Evolutionary conservation across 2,888 invertebrate species (phyloP).

Genomic region (Disparrhopalites patrizii): DNA sequence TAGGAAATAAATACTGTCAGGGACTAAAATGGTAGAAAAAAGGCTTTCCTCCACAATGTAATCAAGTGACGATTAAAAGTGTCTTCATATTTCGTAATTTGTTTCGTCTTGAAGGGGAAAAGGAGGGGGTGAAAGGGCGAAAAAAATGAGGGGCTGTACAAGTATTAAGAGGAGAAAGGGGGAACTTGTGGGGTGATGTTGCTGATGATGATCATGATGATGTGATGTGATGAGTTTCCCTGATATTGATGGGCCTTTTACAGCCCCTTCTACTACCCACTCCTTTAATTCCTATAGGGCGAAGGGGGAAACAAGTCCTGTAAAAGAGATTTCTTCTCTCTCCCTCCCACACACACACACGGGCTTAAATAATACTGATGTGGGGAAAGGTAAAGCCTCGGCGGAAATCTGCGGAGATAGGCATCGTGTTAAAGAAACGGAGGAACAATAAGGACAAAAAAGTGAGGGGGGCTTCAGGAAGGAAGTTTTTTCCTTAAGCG

Average conservation of each 20-base stretch:
- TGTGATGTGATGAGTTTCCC: constrained; percentile 9
- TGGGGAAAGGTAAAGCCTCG: no score
- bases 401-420: not conserved
- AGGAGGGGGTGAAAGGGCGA: not conserved
- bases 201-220: no score
- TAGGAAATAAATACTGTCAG: not conserved
- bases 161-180: constrained; percentile 9
- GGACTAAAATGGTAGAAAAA: not conserved
- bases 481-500: not conserved
- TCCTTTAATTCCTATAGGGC: no score
- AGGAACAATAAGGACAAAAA: no score
- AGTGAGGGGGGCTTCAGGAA: not conserved
- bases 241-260: constrained; percentile 24
- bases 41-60: constrained; percentile 1
- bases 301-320: no score
- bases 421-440: no score
- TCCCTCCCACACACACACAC: no score
- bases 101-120: constrained; percentile 26
- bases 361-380: no score
- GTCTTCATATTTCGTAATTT: constrained; percentile 38
- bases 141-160: constrained; percentile 17
- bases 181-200: constrained; percentile 12
- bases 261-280: no score
- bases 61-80: constrained; percentile 33
- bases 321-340: no score